A percentile compares a stretch with the other conserved stretches of the same genome.
These are phyloP conservation scores for Maniola hyperantus DNA, from an alignment of 2,888 invertebrate species.

Conservation along the genomic window DNA sequence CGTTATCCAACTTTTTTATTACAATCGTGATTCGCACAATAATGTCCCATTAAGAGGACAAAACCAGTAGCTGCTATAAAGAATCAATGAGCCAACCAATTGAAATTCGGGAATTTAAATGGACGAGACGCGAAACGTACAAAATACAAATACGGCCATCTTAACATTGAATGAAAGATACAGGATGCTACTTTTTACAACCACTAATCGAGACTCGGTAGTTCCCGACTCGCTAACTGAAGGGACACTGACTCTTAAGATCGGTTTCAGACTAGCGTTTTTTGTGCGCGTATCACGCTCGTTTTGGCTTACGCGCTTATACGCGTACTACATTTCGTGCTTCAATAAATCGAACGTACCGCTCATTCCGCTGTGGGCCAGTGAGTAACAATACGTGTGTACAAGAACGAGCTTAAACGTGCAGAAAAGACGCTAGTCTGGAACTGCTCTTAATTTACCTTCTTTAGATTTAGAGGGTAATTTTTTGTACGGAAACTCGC, in stretches of 20 bases:
- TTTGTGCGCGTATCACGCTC: too few relatives aligned
- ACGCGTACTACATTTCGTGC: too few relatives aligned
- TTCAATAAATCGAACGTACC: too few relatives aligned
- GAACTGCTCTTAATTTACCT: too few relatives aligned
- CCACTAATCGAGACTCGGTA: background rate
- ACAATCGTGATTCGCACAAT: conserved; percentile 41
- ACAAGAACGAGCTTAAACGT: too few relatives aligned
- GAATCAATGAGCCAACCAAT: conserved; percentile 39
- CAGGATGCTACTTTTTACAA: conserved; percentile 23
- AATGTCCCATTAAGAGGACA: conserved; percentile 38
- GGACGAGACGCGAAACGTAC: conserved; percentile 24
- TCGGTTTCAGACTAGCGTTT: too few relatives aligned
- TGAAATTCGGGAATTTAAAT: conserved; percentile 39
- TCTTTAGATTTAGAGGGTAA: background rate
- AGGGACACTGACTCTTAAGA: background rate
- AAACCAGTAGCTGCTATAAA: conserved; percentile 32
- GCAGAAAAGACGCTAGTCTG: too few relatives aligned
- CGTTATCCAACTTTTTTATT: conserved; percentile 40
- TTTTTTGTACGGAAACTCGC: background rate
- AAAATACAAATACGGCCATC: conserved; percentile 23
- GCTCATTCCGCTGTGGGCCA: too few relatives aligned
- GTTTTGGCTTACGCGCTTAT: too few relatives aligned
- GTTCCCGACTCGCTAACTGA: background rate
- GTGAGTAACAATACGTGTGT: too few relatives aligned
- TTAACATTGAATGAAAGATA: conserved; percentile 34